phyloP scores from a whole-genome alignment of 2,113 vertebrate genomes.

The Eonycteris spelaea region DNA sequence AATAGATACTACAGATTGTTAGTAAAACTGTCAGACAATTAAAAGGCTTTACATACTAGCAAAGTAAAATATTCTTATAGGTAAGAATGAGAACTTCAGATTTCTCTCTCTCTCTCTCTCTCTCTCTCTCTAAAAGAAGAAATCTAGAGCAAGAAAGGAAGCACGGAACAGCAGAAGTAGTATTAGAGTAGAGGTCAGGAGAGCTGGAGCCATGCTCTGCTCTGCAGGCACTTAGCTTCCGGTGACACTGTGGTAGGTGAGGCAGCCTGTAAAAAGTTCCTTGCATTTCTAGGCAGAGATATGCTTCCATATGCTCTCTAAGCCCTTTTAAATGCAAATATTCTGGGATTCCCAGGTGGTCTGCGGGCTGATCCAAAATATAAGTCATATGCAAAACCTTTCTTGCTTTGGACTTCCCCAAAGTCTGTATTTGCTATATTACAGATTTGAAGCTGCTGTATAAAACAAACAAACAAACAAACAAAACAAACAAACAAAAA shows the following conservation, averaged over 20 bases:
- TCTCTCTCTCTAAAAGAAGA: neutral
- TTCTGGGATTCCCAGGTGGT: constrained; percentile 35
- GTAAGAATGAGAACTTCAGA: neutral
- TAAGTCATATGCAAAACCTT: constrained; percentile 18
- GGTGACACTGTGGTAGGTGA: neutral
- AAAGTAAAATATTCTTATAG: constrained; percentile 6
- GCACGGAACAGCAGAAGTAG: neutral
- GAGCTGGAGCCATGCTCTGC: neutral
- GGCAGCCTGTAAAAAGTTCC: neutral
- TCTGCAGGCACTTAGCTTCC: neutral
- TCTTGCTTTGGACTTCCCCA: constrained; percentile 2
- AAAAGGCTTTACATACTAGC: neutral
- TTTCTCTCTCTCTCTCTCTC: neutral
- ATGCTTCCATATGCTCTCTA: neutral
- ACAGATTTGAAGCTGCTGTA: neutral
- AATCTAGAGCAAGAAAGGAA: neutral
- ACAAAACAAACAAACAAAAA: no score
- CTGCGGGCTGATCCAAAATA: constrained; percentile 27
- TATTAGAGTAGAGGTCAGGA: neutral
- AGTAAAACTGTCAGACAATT: neutral
- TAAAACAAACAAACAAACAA: no score
- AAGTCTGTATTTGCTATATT: constrained; percentile 17
- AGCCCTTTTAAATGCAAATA: constrained; percentile 25
- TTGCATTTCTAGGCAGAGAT: neutral
- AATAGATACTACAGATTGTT: neutral